Conservation (phyloP, 1,140 invertebrate genomes). For the Ridgeia piscesae region DNA sequence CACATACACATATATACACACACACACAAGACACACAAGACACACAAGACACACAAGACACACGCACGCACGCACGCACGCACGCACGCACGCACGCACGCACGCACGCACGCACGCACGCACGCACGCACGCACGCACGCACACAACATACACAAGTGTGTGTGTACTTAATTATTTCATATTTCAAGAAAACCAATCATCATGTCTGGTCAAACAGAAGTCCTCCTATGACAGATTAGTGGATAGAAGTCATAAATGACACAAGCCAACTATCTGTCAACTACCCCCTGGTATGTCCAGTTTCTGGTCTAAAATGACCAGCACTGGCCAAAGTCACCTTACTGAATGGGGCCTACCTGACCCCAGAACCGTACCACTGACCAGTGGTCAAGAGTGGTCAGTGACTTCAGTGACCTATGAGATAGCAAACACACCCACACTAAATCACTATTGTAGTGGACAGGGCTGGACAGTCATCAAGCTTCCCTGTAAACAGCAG, state of each 20-base stretch:
- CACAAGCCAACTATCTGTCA: no score
- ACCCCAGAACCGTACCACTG: not conserved
- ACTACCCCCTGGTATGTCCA: not conserved
- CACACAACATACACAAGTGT: no score
- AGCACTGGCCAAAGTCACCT: not conserved
- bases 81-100: no score
- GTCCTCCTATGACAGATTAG: not conserved
- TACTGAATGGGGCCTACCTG: not conserved
- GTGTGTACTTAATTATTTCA: no score
- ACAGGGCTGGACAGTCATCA: not conserved
- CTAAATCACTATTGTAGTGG: not conserved
- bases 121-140: no score
- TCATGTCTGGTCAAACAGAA: not conserved
- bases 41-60: no score
- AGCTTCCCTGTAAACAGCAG: not conserved
- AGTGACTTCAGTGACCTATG: not conserved
- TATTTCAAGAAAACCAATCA: not conserved
- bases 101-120: no score
- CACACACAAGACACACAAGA: no score
- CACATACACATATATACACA: no score
- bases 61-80: no score
- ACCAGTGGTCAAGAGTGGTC: not conserved
- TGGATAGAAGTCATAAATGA: not conserved
- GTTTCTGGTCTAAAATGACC: not conserved
- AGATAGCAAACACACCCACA: not conserved